Evolutionary conservation across 2,113 vertebrate genomes (phyloP).

Genomic region (Caranx ignobilis): DNA sequence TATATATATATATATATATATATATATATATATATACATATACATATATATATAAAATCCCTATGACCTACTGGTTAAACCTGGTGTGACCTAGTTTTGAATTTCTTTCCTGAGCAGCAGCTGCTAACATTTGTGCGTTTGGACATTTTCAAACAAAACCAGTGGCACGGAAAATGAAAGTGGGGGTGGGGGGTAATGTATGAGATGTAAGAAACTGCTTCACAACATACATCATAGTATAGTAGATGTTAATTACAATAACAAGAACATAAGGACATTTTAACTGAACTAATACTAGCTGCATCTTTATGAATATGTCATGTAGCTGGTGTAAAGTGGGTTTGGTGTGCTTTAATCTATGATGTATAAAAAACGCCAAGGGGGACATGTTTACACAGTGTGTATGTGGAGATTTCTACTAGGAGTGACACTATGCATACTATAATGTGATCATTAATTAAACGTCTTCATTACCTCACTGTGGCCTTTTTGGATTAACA

Average conservation of each 20-base stretch:
- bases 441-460: neutral
- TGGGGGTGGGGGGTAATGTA: neutral
- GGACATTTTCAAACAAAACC: neutral
- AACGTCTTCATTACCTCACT: neutral
- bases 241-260: neutral
- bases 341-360: neutral
- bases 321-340: neutral
- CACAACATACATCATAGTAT: neutral
- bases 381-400: neutral
- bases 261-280: neutral
- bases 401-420: conserved; percentile 12
- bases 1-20: neutral
- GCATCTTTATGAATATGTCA: neutral
- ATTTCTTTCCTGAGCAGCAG: neutral
- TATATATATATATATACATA: too few relatives aligned
- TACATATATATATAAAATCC: neutral
- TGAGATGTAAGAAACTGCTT: conserved; percentile 7
- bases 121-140: neutral
- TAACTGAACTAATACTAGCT: neutral
- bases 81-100: neutral
- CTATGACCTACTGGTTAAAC: conserved; percentile 8
- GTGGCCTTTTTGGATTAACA: neutral
- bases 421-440: neutral
- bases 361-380: neutral
- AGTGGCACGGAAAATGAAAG: neutral